Evolutionary conservation across 2,113 vertebrate genomes (phyloP).

Genomic region (Oryzias javanicus): DNA sequence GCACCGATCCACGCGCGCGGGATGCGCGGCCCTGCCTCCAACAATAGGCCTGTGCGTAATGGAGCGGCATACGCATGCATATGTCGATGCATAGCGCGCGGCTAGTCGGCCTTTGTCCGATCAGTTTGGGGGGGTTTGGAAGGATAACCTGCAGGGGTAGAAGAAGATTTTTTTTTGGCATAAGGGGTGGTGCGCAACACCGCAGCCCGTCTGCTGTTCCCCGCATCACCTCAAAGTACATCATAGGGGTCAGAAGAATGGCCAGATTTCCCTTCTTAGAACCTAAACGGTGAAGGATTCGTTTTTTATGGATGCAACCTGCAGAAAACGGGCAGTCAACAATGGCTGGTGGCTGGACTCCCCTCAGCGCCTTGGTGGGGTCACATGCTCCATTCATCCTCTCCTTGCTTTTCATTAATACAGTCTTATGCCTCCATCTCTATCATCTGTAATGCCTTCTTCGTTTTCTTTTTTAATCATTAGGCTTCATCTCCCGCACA

Average conservation of each 20-base stretch:
- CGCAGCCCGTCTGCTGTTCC: conserved; percentile 8
- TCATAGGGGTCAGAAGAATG: conserved; percentile 48
- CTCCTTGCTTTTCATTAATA: conserved; percentile 39
- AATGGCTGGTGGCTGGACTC: conserved; percentile 52
- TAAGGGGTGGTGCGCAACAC: conserved; percentile 47
- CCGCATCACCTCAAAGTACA: conserved; percentile 46
- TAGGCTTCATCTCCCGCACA: conserved; percentile 44
- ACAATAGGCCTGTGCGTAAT: conserved; percentile 63
- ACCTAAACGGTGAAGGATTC: not conserved
- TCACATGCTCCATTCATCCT: conserved; percentile 62
- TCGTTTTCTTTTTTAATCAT: no score
- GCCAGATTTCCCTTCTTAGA: conserved; percentile 9
- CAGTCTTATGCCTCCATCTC: conserved; percentile 13
- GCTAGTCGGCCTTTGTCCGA: conserved; percentile 71
- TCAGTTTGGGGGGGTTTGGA: conserved; percentile 12
- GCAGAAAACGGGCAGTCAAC: conserved; percentile 64
- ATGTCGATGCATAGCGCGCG: conserved; percentile 52
- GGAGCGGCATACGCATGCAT: conserved; percentile 29
- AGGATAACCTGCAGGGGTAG: conserved; percentile 10
- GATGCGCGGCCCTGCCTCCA: conserved; percentile 58
- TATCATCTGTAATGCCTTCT: no score
- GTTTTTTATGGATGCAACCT: conserved; percentile 10
- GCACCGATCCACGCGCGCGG: conserved; percentile 54
- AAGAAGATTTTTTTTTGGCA: not conserved
- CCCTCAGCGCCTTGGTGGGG: conserved; percentile 46